A percentile compares a stretch with the other conserved stretches of the same genome.
These are phyloP conservation scores for Syngnathus scovelli DNA, from an alignment of 2,113 vertebrate genomes.

Conservation along the genomic window DNA sequence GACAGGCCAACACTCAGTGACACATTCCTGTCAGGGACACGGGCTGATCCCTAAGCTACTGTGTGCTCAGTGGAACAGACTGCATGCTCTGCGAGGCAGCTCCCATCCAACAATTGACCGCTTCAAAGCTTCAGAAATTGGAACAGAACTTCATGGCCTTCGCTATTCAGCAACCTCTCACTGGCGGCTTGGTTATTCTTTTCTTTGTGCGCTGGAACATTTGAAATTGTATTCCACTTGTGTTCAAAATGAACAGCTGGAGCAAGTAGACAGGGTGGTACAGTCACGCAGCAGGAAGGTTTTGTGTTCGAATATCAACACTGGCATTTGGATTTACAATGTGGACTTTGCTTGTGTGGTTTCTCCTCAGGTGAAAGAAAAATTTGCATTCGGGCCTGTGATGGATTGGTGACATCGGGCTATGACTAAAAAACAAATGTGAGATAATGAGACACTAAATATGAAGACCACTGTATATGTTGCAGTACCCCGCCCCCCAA, in stretches of 20 bases:
- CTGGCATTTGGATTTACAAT: neutral
- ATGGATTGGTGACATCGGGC: no score
- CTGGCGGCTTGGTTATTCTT: conserved; percentile 27
- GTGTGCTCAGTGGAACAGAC: conserved; percentile 54
- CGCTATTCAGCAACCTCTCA: conserved; percentile 48
- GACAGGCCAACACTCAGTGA: conserved; percentile 57
- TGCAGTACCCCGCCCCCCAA: no score
- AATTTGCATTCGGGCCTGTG: no score
- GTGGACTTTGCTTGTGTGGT: neutral
- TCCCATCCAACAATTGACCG: conserved; percentile 45
- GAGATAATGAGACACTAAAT: no score
- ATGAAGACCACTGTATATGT: no score
- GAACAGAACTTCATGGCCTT: conserved; percentile 41
- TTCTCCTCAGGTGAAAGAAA: neutral
- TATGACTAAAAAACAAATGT: no score
- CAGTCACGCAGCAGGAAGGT: neutral
- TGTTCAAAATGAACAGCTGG: neutral
- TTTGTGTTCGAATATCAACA: neutral
- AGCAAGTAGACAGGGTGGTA: conserved; percentile 2
- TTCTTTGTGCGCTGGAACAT: conserved; percentile 16
- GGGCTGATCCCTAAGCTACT: conserved; percentile 55
- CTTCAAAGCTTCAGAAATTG: conserved; percentile 51
- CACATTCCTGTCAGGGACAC: conserved; percentile 59
- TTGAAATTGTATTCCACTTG: neutral
- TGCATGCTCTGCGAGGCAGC: conserved; percentile 47